phyloP scores from a whole-genome alignment of 2,888 invertebrate genomes.

The Leptinotarsa juncta region DNA sequence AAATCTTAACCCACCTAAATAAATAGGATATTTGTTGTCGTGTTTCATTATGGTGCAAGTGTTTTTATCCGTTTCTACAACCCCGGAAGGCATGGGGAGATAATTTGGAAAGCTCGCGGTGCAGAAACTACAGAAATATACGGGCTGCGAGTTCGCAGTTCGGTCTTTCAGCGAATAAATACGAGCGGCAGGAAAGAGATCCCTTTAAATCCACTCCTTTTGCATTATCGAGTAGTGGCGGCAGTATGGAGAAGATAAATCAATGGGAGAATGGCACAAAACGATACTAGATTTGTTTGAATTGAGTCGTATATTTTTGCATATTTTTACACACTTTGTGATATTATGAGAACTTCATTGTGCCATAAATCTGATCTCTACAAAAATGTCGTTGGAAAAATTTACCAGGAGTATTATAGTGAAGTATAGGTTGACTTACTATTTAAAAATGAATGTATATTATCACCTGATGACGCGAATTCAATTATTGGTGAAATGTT shows the following conservation, averaged over 20 bases:
- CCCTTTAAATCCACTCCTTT: conserved; percentile 14
- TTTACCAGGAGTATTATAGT: no score
- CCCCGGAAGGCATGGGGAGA: conserved; percentile 24
- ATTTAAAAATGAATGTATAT: no score
- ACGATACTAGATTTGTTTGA: not conserved
- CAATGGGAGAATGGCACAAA: not conserved
- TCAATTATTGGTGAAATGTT: no score
- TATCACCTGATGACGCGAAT: no score
- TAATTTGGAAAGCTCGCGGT: conserved; percentile 30
- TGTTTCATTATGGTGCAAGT: conserved; percentile 32
- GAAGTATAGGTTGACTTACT: no score
- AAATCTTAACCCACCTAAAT: conserved; percentile 26
- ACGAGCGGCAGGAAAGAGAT: conserved; percentile 10
- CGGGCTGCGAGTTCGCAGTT: conserved; percentile 16
- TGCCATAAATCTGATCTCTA: no score
- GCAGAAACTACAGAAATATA: conserved; percentile 20
- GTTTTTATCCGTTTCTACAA: conserved; percentile 28
- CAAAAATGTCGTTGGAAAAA: no score
- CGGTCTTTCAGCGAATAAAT: conserved; percentile 19
- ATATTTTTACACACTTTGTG: no score
- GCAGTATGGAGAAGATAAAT: not conserved
- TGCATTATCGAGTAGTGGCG: conserved; percentile 1
- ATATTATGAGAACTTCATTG: no score
- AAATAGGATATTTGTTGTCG: conserved; percentile 34
- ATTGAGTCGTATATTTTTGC: no score